A percentile compares a stretch with the other conserved stretches of the same genome.
These are phyloP conservation scores for Tenthredo notha DNA, from an alignment of 2,888 invertebrate genomes.

Conservation along the genomic window DNA sequence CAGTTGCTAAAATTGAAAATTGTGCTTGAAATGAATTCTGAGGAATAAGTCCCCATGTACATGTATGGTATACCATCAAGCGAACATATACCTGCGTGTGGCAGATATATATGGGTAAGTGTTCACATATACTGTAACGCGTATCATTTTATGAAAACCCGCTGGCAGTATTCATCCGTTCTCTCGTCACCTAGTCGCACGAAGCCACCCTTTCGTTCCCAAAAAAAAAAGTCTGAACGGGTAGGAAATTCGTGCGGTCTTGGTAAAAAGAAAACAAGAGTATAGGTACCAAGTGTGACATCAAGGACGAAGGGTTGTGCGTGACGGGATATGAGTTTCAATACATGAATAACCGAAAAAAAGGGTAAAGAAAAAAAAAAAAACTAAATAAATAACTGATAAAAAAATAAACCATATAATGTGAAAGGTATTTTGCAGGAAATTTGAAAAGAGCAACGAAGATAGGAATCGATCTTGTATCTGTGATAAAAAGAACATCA, in stretches of 20 bases:
- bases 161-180: constrained; percentile 16
- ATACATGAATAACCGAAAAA: constrained; percentile 4
- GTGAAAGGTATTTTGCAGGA: constrained; percentile 29
- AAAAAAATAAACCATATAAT: not conserved
- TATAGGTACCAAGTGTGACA: constrained; percentile 36
- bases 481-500: constrained; percentile 3
- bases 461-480: constrained; percentile 18
- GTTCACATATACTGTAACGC: not conserved
- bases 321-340: constrained; percentile 22
- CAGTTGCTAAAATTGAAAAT: not conserved
- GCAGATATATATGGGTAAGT: not conserved
- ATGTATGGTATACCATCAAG: not conserved
- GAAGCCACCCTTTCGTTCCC: not conserved
- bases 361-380: not conserved
- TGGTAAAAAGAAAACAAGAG: constrained; percentile 23
- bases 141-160: constrained; percentile 22
- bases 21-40: not conserved
- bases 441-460: constrained; percentile 25
- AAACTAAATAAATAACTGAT: too few relatives aligned
- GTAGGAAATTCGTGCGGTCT: constrained; percentile 9
- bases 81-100: not conserved
- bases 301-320: constrained; percentile 29
- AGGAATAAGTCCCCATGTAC: not conserved
- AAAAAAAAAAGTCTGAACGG: not conserved
- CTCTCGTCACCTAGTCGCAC: constrained; percentile 15